A percentile compares a stretch with the other conserved stretches of the same genome.
These are phyloP conservation scores for Linyphia triangularis DNA, from an alignment of 2,888 invertebrate species.

Conservation along the genomic window DNA sequence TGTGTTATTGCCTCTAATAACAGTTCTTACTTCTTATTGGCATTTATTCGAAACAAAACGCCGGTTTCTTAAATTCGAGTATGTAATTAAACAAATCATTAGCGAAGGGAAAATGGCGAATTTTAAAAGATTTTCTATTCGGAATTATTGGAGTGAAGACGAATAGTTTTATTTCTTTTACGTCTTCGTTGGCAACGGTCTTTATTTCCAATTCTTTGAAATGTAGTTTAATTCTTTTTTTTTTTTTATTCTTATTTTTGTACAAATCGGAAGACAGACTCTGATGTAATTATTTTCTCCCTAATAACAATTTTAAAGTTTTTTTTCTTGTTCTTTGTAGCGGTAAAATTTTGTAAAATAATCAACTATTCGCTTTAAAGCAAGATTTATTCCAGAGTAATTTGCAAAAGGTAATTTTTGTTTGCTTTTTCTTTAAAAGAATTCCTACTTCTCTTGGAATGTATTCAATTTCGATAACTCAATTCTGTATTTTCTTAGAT, in stretches of 20 bases:
- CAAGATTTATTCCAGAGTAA: constrained; percentile 34
- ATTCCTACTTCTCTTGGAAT: not conserved
- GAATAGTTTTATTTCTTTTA: constrained; percentile 30
- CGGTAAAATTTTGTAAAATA: constrained; percentile 44
- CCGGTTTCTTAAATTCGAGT: constrained; percentile 57
- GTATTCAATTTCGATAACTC: constrained; percentile 25
- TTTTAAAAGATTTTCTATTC: constrained; percentile 68
- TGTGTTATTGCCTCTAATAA: constrained; percentile 69
- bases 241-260: constrained; percentile 24
- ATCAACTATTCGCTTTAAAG: constrained; percentile 44
- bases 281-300: constrained; percentile 68
- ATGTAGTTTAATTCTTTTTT: constrained; percentile 29
- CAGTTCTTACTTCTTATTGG: constrained; percentile 70
- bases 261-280: constrained; percentile 22
- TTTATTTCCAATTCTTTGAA: constrained; percentile 45
- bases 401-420: constrained; percentile 41
- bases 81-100: constrained; percentile 73
- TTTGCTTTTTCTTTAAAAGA: constrained; percentile 24
- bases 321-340: constrained; percentile 14
- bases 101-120: constrained; percentile 64
- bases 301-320: constrained; percentile 58
- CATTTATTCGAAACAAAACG: constrained; percentile 73
- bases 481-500: not conserved
- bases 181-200: constrained; percentile 19
- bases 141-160: constrained; percentile 61